A percentile compares a stretch with the other conserved stretches of the same genome.
These are phyloP conservation scores for Prietella phreatophila DNA, from an alignment of 2,113 vertebrate genomes.

Conservation along the genomic window DNA sequence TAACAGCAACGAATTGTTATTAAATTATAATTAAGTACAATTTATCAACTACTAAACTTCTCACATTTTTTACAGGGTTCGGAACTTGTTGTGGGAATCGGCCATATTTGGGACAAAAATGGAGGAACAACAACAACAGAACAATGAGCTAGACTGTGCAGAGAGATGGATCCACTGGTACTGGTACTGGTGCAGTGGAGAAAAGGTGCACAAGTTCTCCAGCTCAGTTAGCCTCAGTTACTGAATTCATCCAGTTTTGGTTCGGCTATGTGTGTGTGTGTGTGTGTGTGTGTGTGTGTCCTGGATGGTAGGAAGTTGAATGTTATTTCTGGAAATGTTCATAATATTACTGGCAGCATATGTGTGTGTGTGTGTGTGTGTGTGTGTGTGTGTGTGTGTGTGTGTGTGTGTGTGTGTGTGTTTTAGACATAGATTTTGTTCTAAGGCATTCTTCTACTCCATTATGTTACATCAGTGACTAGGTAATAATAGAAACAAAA, in stretches of 20 bases:
- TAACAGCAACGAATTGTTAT: not conserved
- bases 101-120: no score
- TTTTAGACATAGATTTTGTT: slow-evolving; percentile 16
- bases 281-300: slow-evolving; percentile 48
- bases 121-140: not conserved
- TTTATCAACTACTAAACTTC: no score
- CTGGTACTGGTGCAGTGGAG: not conserved
- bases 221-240: not conserved
- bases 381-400: slow-evolving; percentile 42
- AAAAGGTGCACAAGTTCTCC: not conserved
- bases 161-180: not conserved
- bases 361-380: slow-evolving; percentile 45
- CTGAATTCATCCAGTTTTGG: not conserved
- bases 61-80: no score
- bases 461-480: slow-evolving; percentile 20
- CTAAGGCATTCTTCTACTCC: not conserved
- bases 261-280: not conserved
- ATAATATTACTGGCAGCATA: slow-evolving; percentile 33
- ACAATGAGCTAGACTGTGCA: not conserved
- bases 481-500: slow-evolving; percentile 37
- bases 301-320: slow-evolving; percentile 39
- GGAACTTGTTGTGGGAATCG: no score
- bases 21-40: no score
- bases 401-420: slow-evolving; percentile 43
- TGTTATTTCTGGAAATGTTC: slow-evolving; percentile 47